Conservation (phyloP, 2,113 vertebrate genomes). For the Acanthochromis polyacanthus region DNA sequence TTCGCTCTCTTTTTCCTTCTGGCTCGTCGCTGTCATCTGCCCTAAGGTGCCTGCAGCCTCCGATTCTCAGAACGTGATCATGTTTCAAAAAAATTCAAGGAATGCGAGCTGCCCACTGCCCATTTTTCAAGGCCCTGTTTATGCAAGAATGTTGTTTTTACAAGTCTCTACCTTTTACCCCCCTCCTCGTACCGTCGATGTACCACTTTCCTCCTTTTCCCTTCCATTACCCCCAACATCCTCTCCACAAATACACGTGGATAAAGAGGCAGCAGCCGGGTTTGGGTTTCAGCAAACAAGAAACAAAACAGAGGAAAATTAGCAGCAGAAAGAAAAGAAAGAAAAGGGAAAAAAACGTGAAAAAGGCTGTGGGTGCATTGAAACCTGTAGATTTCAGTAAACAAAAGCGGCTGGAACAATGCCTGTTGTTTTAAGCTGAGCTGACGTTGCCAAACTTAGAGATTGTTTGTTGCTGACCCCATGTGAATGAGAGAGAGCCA, state of each 20-base stretch:
- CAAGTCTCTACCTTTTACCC: conserved; percentile 58
- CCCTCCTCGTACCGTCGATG: not conserved
- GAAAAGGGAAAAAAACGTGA: conserved; percentile 19
- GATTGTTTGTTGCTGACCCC: conserved; percentile 85
- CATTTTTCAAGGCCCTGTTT: conserved; percentile 79
- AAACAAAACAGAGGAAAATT: conserved; percentile 52
- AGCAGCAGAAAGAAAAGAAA: conserved; percentile 16
- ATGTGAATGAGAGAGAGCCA: conserved; percentile 72
- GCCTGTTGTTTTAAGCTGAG: conserved; percentile 83
- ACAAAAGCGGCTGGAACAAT: conserved; percentile 77
- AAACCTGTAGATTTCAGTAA: conserved; percentile 79
- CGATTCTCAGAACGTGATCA: conserved; percentile 69
- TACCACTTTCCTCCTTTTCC: conserved; percentile 9
- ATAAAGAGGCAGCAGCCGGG: not conserved
- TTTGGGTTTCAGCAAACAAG: conserved; percentile 33
- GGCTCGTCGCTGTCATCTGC: conserved; percentile 56
- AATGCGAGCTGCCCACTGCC: conserved; percentile 73
- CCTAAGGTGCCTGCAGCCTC: conserved; percentile 50
- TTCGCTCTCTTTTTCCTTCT: not conserved
- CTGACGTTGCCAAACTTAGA: conserved; percentile 83
- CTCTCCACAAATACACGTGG: conserved; percentile 40
- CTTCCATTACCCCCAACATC: conserved; percentile 42
- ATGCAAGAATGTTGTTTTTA: conserved; percentile 83
- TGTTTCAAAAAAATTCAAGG: conserved; percentile 76
- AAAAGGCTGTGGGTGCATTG: conserved; percentile 56